Evolutionary conservation across 2,113 vertebrate species (phyloP).

Genomic region (Microtus montanus): DNA sequence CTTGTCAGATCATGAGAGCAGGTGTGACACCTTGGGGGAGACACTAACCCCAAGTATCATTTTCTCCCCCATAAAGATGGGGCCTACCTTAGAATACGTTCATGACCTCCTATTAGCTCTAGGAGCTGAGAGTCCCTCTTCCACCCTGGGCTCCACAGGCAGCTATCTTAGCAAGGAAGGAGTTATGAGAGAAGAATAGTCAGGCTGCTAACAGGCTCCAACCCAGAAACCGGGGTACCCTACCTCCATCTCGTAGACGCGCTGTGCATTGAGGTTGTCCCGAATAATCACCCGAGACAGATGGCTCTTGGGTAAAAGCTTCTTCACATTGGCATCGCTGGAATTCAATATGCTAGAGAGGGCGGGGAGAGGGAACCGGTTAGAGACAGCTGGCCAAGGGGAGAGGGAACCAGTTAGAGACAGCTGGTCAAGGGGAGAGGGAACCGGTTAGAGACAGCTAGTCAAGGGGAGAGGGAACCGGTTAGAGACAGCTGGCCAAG

Average conservation of each 20-base stretch:
- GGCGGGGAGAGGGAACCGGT: not conserved
- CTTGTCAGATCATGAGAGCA: not conserved
- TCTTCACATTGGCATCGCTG: constrained; percentile 27
- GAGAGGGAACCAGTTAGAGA: constrained; percentile 25
- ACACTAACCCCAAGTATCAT: not conserved
- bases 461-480: not conserved
- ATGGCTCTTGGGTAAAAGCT: constrained; percentile 45
- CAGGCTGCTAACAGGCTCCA: not conserved
- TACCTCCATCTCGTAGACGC: constrained; percentile 81
- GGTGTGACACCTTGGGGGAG: not conserved
- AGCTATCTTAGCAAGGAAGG: not conserved
- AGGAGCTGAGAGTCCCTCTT: not conserved
- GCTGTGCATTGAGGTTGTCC: constrained; percentile 8
- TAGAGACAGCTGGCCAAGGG: not conserved
- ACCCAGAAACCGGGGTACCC: constrained; percentile 23
- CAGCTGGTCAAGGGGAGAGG: not conserved
- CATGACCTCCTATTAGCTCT: not conserved
- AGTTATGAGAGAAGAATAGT: not conserved
- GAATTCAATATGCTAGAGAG: constrained; percentile 53
- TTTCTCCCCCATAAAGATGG: not conserved
- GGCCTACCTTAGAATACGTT: not conserved
- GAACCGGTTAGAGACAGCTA: not conserved
- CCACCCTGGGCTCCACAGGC: not conserved
- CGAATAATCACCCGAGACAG: constrained; percentile 40
- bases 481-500: not conserved